Evolutionary conservation across 2,113 vertebrate genomes (phyloP), one percentile per base, ranked within the genome.

Genomic region (Pongo pygmaeus): DNA sequence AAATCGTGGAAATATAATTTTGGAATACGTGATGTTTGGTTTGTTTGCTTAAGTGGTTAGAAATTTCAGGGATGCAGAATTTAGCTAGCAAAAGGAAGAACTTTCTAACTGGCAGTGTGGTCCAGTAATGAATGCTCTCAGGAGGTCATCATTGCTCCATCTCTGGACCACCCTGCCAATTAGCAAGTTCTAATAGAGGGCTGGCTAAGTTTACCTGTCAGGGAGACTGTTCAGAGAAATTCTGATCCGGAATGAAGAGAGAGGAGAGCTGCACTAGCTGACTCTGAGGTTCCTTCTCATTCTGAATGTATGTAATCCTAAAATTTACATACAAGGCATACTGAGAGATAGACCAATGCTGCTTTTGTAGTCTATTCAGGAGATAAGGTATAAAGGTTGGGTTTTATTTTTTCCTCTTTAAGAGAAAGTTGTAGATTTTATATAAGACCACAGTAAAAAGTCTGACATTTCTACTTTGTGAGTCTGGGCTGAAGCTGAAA

Each of bases 401-500:
- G 4, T 14, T 77, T 50, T 52, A 27, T 43, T 64, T 70, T 50
- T 46, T 64, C 32, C 27, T 59, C 32, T 92, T 80, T 61, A 91
- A 94, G 48, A 83, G 84, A 97, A 84, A 92, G 91, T 84, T 92
- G 64, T 93, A 91, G 70, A 85, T 84, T 96, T 97, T 93, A 94
- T 64, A 48, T 77, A 91, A 98, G 97, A 98, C 95, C 95, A 89
- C 95, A 98, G 97, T 72, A 95, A 97, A 97, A 97, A 72, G 22
- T 88, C 95, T 98, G 98, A 97, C 98, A 96, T 97, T 98, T 97
- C 91, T 97, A 57, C 97, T 98, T 96, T 97, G 94, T 93, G 90
- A 97, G 57, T 91, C 90, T 50, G 32, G 84, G 96, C 89, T 96
- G 97, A 93, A 97, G 97, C 94, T 96, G 70, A 97, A 96, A 97